Conservation (phyloP, 2,113 vertebrate genomes). For the Speoplatyrhinus poulsoni region DNA sequence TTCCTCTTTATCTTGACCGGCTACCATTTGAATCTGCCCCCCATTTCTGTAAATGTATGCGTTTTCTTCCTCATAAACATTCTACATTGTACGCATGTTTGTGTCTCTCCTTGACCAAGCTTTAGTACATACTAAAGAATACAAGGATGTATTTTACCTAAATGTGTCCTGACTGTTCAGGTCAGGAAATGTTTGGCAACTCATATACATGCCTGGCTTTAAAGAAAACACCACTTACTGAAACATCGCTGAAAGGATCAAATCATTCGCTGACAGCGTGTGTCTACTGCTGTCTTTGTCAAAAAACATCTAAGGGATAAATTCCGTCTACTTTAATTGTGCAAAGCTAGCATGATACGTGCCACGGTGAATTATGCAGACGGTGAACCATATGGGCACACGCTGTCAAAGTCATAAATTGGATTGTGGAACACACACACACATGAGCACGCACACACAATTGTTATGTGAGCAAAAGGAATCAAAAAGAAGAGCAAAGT, state of each 20-base stretch:
- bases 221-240: too few relatives aligned
- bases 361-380: conserved; percentile 50
- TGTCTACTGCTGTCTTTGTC: conserved; percentile 9
- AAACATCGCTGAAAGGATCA: conserved; percentile 24
- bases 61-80: too few relatives aligned
- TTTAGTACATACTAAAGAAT: too few relatives aligned
- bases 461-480: conserved; percentile 42
- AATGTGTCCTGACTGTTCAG: too few relatives aligned
- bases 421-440: conserved; percentile 29
- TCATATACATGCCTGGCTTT: too few relatives aligned
- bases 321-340: conserved; percentile 60
- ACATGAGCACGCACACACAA: conserved; percentile 22
- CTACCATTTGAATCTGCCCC: too few relatives aligned
- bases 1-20: too few relatives aligned
- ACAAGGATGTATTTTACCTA: too few relatives aligned
- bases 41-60: too few relatives aligned
- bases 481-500: conserved; percentile 44
- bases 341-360: conserved; percentile 49
- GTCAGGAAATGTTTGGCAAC: too few relatives aligned
- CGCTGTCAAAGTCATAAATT: conserved; percentile 32
- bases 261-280: conserved; percentile 35
- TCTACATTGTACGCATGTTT: too few relatives aligned
- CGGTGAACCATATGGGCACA: conserved; percentile 45
- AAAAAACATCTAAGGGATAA: conserved; percentile 37
- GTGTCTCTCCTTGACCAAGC: too few relatives aligned